Evolutionary conservation across 2,797 vertebrate species (phyloP), one percentile per base, ranked within the genome.

Genomic region (Graptemys geographica): DNA sequence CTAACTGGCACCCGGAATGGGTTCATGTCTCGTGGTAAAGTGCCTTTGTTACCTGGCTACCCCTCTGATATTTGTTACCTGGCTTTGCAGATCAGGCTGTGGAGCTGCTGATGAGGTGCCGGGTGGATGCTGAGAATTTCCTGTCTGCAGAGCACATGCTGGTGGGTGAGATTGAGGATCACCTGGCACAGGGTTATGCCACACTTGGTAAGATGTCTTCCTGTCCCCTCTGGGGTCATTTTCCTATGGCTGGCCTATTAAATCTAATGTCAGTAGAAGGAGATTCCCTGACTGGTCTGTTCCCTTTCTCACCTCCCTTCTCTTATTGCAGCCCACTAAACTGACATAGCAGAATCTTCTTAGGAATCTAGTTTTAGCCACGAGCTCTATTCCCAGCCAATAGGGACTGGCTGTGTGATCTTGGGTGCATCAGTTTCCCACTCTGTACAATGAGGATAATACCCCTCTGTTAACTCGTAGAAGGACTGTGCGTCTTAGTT

Each of bases 111-210:
- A 94, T 95, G 93, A 96, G 92, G 51, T 98, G 98, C 92, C 96
- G 55, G 79, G 55, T 41, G 82, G 96, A 97, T 62, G 98, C 98
- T n/a, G 93, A 96, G 87, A 93, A 89, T 55, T 98, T 99, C 97
- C 98, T 99, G 27, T 98, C 98, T 19, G 97, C 98, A 55, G 98
- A 98, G 6, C 99, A 99, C 95, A 97, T 98, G 18, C 11, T 99
- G 76, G 97, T 98, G 80, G 99, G 99, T 25, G 98, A 99, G 95
- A 96, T 99, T 27, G 98, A 98, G 44, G 99, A 99, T 88, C 93
- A 96, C 59, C 98, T 98, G 79, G 99, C 99, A n/a, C 98, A 98
- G 96, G 98, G 98, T 2, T 98, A 98, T 23, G 99, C 99, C 21
- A 97, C 98, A 53, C 97, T 98, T 96, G 99, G 99, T 99, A 98